Conservation (phyloP, 2,113 vertebrate species). For the Triplophysa siluroides region DNA sequence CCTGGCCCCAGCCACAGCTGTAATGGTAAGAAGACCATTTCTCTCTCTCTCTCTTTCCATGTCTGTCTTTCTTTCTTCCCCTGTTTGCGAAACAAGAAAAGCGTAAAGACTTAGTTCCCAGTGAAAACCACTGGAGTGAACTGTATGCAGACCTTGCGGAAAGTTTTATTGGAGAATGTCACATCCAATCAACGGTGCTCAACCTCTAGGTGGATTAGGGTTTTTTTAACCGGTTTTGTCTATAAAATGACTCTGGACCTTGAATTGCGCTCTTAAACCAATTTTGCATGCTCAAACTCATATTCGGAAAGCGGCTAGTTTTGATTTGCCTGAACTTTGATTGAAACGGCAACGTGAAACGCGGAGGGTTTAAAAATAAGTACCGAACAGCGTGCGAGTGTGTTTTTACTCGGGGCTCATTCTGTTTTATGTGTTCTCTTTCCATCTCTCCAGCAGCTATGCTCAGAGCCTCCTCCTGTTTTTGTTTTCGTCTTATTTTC, state of each 20-base stretch:
- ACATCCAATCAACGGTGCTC: constrained; percentile 12
- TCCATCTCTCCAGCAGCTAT: constrained; percentile 32
- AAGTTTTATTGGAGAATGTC: constrained; percentile 41
- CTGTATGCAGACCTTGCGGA: neutral
- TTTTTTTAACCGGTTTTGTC: neutral
- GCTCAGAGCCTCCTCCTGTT: constrained; percentile 31
- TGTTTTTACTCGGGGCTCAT: neutral
- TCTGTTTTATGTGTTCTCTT: constrained; percentile 32
- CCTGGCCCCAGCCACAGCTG: constrained; percentile 62
- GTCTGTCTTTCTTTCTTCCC: neutral
- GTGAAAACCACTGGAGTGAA: constrained; percentile 15
- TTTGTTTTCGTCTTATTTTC: constrained; percentile 23
- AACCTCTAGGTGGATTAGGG: constrained; percentile 5
- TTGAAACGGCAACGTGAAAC: neutral
- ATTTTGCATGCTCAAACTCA: constrained; percentile 20
- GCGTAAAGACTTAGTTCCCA: neutral
- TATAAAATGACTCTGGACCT: constrained; percentile 2
- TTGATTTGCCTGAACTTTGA: constrained; percentile 5
- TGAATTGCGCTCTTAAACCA: constrained; percentile 1
- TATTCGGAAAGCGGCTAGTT: neutral
- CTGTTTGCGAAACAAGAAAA: neutral
- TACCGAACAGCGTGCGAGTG: neutral
- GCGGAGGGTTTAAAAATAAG: neutral
- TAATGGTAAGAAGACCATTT: constrained; percentile 72
- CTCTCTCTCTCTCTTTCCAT: constrained; percentile 54